phyloP scores from a whole-genome alignment of 2,113 vertebrate species.

The Corvus hawaiiensis region DNA sequence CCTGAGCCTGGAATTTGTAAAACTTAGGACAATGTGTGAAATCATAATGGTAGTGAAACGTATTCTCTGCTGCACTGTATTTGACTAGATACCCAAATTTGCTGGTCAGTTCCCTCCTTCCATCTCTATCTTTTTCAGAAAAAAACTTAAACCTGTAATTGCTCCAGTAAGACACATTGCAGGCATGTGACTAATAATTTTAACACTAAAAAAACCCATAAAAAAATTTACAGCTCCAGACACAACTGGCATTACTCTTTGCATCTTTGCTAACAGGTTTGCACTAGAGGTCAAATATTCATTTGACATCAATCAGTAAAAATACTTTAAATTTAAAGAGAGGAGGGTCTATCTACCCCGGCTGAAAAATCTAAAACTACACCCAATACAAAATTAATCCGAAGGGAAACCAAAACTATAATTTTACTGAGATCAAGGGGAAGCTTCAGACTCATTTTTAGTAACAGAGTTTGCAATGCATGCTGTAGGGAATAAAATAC shows the following conservation, averaged over 20 bases:
- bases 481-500: constrained; percentile 63
- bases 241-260: neutral
- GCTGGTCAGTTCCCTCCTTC: neutral
- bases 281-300: neutral
- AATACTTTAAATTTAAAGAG: neutral
- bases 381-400: neutral
- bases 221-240: neutral
- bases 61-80: neutral
- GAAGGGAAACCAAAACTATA: neutral
- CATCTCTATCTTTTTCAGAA: neutral
- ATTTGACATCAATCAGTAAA: neutral
- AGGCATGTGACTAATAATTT: neutral
- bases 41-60: neutral
- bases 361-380: neutral
- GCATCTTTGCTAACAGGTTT: neutral
- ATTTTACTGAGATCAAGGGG: constrained; percentile 50
- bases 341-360: neutral
- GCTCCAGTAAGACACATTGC: neutral
- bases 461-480: constrained; percentile 28
- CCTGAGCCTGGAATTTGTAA: neutral
- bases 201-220: neutral
- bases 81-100: neutral
- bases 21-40: neutral
- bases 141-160: neutral
- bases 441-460: constrained; percentile 36